Evolutionary conservation across 2,797 vertebrate genomes (phyloP).

Genomic region (Sylvia borin): DNA sequence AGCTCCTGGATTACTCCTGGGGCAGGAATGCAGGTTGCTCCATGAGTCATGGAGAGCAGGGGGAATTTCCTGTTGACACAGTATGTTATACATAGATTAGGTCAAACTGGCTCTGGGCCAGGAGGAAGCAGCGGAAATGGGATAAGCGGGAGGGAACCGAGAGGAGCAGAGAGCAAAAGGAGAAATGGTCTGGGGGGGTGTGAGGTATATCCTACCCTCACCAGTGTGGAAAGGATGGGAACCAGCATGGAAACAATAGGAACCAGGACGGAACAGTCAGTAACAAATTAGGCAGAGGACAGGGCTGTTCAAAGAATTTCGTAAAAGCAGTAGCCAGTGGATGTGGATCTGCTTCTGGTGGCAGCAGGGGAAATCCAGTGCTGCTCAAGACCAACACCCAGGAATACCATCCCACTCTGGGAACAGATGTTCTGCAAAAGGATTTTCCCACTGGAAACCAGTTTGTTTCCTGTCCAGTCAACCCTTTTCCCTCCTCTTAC

Average conservation of each 20-base stretch:
- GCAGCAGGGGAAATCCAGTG: neutral
- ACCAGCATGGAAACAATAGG: neutral
- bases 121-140: neutral
- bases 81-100: constrained; percentile 52
- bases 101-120: neutral
- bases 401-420: neutral
- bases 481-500: neutral
- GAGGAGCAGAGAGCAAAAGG: neutral
- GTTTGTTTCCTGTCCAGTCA: neutral
- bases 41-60: constrained; percentile 5
- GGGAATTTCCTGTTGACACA: constrained; percentile 60
- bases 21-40: neutral
- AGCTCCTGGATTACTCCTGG: neutral
- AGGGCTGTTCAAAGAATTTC: neutral
- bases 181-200: neutral
- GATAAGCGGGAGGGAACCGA: neutral
- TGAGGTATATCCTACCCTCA: neutral
- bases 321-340: neutral
- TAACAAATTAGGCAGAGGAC: neutral
- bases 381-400: neutral
- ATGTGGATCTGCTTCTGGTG: neutral
- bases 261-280: neutral
- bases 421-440: neutral
- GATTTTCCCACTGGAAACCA: neutral
- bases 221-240: neutral